Percentiles rank a stretch among this genome's conserved stretches.
Evolutionary conservation across 2,797 vertebrate species (phyloP).

Genomic region (Chromobotia macracanthus): DNA sequence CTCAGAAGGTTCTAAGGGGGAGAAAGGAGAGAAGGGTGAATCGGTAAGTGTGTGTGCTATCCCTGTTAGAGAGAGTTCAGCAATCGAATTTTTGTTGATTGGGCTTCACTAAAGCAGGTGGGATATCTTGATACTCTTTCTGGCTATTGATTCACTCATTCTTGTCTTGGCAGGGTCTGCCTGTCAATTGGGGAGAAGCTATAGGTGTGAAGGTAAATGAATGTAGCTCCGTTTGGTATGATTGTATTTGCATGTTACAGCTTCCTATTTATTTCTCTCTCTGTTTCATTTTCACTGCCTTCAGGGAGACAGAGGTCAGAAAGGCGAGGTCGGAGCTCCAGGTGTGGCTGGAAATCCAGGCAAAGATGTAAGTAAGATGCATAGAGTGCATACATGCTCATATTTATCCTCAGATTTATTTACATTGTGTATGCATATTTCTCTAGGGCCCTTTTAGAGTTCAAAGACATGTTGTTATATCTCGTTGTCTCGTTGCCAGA

Average conservation of each 20-base stretch:
- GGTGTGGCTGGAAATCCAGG: constrained; percentile 86
- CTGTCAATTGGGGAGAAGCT: constrained; percentile 67
- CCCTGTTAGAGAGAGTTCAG: constrained; percentile 13
- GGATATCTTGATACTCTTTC: constrained; percentile 55
- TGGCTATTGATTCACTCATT: constrained; percentile 43
- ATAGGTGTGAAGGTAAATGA: constrained; percentile 56
- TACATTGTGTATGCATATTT: neutral
- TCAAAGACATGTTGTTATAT: constrained; percentile 1
- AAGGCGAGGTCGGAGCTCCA: constrained; percentile 81
- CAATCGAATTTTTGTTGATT: constrained; percentile 37
- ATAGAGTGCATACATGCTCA: neutral
- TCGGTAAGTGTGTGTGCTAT: constrained; percentile 68
- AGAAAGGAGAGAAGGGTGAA: constrained; percentile 78
- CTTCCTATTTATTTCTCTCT: neutral
- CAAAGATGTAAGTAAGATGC: constrained; percentile 80
- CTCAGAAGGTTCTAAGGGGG: constrained; percentile 73
- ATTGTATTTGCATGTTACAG: neutral
- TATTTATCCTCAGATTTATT: constrained; percentile 22
- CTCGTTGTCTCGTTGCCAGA: neutral
- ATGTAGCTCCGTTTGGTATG: neutral
- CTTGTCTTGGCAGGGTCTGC: constrained; percentile 70
- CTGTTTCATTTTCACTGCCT: constrained; percentile 7
- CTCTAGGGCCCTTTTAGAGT: neutral
- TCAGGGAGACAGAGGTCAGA: constrained; percentile 90
- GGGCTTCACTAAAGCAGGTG: constrained; percentile 44